Conservation (phyloP, 2,888 invertebrate species). For the Himalopsyche japonica region DNA sequence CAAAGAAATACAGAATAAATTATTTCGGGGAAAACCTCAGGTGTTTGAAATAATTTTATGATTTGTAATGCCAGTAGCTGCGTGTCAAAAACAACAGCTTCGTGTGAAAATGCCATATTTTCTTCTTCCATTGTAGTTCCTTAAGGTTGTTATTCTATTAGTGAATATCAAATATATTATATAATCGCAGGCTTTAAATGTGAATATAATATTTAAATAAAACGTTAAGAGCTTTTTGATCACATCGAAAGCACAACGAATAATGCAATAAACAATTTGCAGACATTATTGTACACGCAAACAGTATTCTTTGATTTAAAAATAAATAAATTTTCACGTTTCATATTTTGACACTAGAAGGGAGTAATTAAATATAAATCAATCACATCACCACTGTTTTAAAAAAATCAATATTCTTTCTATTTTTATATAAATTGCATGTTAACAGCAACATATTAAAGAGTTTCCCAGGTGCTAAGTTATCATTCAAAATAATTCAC, state of each 20-base stretch:
- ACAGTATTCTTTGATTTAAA: constrained; percentile 22
- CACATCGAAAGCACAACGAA: background rate
- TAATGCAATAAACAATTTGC: background rate
- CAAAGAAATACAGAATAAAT: background rate
- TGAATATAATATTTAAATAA: background rate
- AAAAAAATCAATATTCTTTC: too few relatives aligned
- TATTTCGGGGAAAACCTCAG: background rate
- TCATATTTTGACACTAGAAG: background rate
- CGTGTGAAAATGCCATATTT: constrained; percentile 21
- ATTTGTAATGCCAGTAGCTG: background rate
- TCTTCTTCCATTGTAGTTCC: constrained; percentile 5
- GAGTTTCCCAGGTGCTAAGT: too few relatives aligned
- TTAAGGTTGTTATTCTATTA: background rate
- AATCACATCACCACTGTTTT: too few relatives aligned
- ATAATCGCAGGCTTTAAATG: background rate
- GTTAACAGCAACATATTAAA: too few relatives aligned
- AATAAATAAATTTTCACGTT: constrained; percentile 2
- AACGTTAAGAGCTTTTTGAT: background rate
- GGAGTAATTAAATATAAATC: background rate
- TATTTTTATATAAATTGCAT: too few relatives aligned
- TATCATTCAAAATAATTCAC: too few relatives aligned
- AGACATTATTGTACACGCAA: background rate
- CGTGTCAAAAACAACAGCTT: background rate
- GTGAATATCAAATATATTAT: background rate
- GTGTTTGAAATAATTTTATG: background rate